Percentiles rank a stretch among this genome's conserved stretches.
phyloP scores from a whole-genome alignment of 2,113 vertebrate species.

The Cygnus atratus region DNA sequence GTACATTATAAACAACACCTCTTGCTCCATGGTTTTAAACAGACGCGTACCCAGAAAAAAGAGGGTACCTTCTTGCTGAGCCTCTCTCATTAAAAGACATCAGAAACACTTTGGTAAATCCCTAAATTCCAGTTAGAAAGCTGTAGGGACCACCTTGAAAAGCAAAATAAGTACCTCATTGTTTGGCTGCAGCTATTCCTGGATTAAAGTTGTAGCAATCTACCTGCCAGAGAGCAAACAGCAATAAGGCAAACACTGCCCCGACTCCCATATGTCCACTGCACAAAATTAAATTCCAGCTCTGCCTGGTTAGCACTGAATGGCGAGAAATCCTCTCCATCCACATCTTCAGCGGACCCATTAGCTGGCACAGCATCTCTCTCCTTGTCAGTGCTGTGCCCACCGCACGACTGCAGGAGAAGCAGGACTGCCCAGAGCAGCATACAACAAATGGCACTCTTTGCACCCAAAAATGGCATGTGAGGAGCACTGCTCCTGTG shows the following conservation, averaged over 20 bases:
- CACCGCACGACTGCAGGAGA: rapidly evolving
- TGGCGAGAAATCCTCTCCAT: not conserved
- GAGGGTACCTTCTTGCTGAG: not conserved
- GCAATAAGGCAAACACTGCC: not conserved
- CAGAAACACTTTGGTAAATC: not conserved
- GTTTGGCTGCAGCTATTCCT: not conserved
- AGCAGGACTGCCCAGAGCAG: not conserved
- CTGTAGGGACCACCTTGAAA: not conserved
- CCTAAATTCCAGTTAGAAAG: not conserved
- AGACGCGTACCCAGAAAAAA: not conserved
- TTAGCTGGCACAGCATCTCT: not conserved
- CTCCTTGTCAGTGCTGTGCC: rapidly evolving
- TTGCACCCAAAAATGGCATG: not conserved
- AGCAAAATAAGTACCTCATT: not conserved
- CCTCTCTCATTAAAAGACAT: not conserved
- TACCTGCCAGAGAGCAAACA: not conserved
- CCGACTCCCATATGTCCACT: not conserved
- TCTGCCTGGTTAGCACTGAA: not conserved
- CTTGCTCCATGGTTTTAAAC: not conserved
- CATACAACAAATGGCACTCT: rapidly evolving
- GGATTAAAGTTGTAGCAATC: not conserved
- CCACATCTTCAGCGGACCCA: not conserved
- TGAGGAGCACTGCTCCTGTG: not conserved
- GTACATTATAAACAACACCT: not conserved
- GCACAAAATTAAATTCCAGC: conserved; percentile 21